phyloP scores from a whole-genome alignment of 2,113 vertebrate species.

The Charina bottae region DNA sequence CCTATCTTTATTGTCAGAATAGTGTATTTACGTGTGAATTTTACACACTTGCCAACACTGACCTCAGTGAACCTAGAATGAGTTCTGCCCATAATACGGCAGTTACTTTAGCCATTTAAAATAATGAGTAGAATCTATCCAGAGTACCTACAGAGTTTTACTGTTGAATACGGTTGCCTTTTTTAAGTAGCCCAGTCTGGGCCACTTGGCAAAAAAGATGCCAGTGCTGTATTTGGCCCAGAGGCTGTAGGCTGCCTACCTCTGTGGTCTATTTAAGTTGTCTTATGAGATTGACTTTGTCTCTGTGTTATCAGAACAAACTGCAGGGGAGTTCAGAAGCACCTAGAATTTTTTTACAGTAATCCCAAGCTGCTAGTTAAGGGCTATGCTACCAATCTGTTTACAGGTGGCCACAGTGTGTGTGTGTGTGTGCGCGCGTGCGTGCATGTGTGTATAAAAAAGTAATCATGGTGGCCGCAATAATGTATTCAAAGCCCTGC shows the following conservation, averaged over 20 bases:
- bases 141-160: conserved; percentile 66
- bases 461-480: neutral
- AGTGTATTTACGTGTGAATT: neutral
- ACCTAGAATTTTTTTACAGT: neutral
- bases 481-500: neutral
- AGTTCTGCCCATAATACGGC: neutral
- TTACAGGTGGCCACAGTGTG: neutral
- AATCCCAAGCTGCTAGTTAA: neutral
- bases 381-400: neutral
- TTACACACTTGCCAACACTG: neutral
- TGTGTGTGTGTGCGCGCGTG: neutral
- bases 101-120: neutral
- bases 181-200: no score
- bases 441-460: neutral
- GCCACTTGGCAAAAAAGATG: no score
- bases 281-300: neutral
- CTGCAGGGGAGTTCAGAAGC: neutral
- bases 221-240: no score
- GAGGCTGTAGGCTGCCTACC: no score
- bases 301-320: neutral
- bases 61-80: no score
- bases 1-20: neutral
- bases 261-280: no score
- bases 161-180: no score
- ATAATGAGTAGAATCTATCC: neutral